Percentiles rank a stretch among this genome's conserved stretches.
Evolutionary conservation across 2,797 vertebrate genomes (phyloP).

Genomic region (Takifugu rubripes): DNA sequence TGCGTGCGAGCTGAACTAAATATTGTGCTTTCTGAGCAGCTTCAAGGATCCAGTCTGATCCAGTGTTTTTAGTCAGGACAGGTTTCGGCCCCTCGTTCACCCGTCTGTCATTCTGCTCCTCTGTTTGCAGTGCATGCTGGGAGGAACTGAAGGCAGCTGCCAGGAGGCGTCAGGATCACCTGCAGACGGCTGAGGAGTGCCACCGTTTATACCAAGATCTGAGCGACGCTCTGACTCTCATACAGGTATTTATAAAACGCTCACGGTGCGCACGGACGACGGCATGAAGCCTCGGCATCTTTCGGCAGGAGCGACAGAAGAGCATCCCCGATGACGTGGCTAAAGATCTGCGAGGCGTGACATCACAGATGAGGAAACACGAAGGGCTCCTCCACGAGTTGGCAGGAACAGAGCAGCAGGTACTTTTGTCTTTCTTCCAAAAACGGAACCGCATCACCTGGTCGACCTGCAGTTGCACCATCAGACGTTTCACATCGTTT

Average conservation of each 20-base stretch:
- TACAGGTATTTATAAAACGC: constrained; percentile 63
- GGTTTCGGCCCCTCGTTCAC: too few species aligned
- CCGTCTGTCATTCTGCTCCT: too few species aligned
- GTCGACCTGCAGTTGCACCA: too few species aligned
- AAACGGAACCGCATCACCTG: too few species aligned
- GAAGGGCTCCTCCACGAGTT: constrained; percentile 80
- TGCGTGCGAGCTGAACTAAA: too few species aligned
- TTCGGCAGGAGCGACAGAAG: constrained; percentile 78
- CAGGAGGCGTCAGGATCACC: constrained; percentile 61
- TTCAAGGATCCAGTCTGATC: too few species aligned
- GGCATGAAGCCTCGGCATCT: neutral
- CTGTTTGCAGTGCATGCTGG: constrained; percentile 77
- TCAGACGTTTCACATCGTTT: neutral
- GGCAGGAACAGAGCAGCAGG: constrained; percentile 78
- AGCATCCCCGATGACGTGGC: constrained; percentile 83
- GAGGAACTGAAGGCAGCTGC: constrained; percentile 73
- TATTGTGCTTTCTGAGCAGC: too few species aligned
- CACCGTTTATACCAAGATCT: constrained; percentile 80
- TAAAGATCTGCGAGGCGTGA: constrained; percentile 78
- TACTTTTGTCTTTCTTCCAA: constrained; percentile 39
- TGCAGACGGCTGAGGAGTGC: constrained; percentile 72
- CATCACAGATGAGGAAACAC: constrained; percentile 81
- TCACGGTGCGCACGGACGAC: too few species aligned
- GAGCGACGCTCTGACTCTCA: constrained; percentile 76
- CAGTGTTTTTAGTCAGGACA: too few species aligned